A percentile compares a stretch with the other conserved stretches of the same genome.
Conservation (phyloP, 2,797 vertebrate species). For the Cynopterus sphinx region DNA sequence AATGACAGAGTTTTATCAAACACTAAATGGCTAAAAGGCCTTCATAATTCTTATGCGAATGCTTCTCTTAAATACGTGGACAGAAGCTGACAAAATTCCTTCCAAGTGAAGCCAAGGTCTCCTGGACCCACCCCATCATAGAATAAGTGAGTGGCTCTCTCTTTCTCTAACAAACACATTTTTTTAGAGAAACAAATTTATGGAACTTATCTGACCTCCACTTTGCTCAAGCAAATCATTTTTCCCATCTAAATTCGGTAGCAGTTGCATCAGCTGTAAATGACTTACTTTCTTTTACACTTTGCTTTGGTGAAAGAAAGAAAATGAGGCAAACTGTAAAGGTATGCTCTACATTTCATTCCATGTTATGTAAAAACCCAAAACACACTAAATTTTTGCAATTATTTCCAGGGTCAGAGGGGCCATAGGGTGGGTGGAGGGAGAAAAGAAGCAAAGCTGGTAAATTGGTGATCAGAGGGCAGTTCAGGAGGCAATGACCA, state of each 20-base stretch:
- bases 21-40: not conserved
- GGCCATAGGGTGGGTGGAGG: constrained; percentile 24
- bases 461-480: not conserved
- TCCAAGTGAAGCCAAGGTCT: not conserved
- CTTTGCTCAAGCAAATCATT: constrained; percentile 80
- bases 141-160: not conserved
- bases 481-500: not conserved
- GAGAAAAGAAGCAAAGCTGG: constrained; percentile 15
- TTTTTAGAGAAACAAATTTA: constrained; percentile 50
- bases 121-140: not conserved
- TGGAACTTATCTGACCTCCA: constrained; percentile 74
- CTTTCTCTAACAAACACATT: not conserved
- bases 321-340: constrained; percentile 79
- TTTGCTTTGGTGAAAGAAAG: constrained; percentile 77
- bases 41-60: not conserved
- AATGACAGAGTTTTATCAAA: not conserved
- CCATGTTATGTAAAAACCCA: constrained; percentile 44
- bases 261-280: constrained; percentile 76
- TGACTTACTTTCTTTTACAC: constrained; percentile 78
- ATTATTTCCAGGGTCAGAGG: constrained; percentile 57
- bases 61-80: not conserved
- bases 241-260: constrained; percentile 82
- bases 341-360: constrained; percentile 68
- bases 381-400: not conserved
- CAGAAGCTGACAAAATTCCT: not conserved